Conservation (phyloP, 1,140 invertebrate species). For the Dysdera silvatica region DNA sequence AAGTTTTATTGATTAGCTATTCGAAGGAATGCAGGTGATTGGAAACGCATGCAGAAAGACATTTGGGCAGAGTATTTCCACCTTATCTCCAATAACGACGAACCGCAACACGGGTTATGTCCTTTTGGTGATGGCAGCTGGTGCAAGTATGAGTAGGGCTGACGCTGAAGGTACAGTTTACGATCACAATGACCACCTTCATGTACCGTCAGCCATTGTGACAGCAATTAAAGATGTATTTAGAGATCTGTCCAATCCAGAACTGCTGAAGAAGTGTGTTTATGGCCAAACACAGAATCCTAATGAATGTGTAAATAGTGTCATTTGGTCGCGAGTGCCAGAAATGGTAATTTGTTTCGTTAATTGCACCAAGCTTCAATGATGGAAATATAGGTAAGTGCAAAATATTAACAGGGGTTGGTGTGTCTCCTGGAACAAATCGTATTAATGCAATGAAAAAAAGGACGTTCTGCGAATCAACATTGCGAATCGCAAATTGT, state of each 20-base stretch:
- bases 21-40: neutral
- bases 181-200: no score
- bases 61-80: conserved; percentile 5
- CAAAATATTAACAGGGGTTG: no score
- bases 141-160: conserved; percentile 3
- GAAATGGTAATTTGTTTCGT: no score
- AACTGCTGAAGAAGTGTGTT: neutral
- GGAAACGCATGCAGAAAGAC: neutral
- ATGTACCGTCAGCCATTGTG: no score
- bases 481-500: no score
- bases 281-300: neutral
- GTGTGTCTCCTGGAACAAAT: no score
- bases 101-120: conserved; percentile 4
- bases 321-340: neutral
- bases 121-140: neutral
- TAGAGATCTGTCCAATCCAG: neutral
- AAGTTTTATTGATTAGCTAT: conserved; percentile 2
- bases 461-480: no score
- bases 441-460: no score
- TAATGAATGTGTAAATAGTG: neutral
- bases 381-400: no score
- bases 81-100: neutral
- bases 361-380: no score
- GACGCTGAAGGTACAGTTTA: no score
- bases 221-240: neutral